Base-by-base conservation (phyloP, 2,888 invertebrate genomes). In the Tinea semifulvella region DNA sequence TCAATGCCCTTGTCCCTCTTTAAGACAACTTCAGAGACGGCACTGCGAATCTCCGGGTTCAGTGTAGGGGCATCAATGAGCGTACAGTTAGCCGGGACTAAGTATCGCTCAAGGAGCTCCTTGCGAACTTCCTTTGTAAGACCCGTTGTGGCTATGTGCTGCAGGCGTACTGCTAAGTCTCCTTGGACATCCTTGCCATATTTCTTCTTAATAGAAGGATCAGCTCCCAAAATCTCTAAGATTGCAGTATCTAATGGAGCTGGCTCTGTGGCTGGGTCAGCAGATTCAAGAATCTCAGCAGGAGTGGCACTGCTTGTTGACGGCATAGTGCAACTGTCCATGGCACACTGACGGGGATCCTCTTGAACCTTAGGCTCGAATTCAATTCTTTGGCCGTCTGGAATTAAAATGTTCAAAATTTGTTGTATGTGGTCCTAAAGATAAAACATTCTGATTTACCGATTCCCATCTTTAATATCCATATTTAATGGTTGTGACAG, bases 1-100 rank as follows among this genome's bases (percentile, higher is more conserved):
- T 52, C 52, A 5, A 56, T 53, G 0, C 22, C 50, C n/a, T 50
- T 52, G 26, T 56, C 56, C 6, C 51, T 20, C 16, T 55, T 54
- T 0, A 47, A 10, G 0, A 51, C 28, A 0, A 17, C 1, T n/a
- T 54, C 53, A 2, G 53, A 42, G 1, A 55, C 16, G 0, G 53
- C 52, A 0, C 50, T 52, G 26, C 49, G 51, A 8, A 54, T 44
- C 40, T 56, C 56, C 1, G 49, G 42, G 38, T 58, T 56, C 1
- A 55, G 18, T n/a, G 17, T 17, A 2, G 57, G 56, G 4, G 56
- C 49, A 8, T 43, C 50, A 3, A 57, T 52, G 1, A 47, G 13
- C 11, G 25, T 46, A 17, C 52, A 52, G 35, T 56, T 56, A 2
- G 11, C 39, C 3, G 55, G 53, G 1, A 46, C 20, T 10, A 49